These are phyloP conservation scores for Acanthosepion esculentum DNA, from an alignment of 2,888 invertebrate genomes.

Conservation along the genomic window DNA sequence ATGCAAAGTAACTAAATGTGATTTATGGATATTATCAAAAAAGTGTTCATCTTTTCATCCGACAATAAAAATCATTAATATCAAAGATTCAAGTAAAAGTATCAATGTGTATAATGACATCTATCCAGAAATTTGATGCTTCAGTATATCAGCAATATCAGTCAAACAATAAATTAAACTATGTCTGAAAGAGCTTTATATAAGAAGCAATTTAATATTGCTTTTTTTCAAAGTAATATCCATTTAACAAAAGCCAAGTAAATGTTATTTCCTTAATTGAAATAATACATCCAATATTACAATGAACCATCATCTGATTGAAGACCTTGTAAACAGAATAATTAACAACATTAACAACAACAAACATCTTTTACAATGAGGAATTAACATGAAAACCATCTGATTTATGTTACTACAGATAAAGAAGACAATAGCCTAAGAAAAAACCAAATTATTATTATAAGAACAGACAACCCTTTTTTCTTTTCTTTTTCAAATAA, in stretches of 20 bases:
- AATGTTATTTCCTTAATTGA: background rate
- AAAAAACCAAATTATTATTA: background rate
- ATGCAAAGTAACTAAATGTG: background rate
- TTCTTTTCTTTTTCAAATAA: background rate
- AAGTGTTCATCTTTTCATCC: background rate
- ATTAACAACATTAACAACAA: conserved; percentile 33
- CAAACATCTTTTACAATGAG: background rate
- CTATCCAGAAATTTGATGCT: background rate
- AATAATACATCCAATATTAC: background rate
- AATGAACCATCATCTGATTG: background rate
- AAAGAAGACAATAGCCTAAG: background rate
- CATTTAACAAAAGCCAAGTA: background rate
- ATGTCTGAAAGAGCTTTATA: background rate
- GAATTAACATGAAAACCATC: background rate
- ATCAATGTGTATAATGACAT: background rate
- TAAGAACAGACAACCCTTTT: background rate
- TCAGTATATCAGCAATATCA: background rate
- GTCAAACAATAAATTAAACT: background rate
- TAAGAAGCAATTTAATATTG: background rate
- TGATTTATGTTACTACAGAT: background rate
- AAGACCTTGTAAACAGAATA: background rate
- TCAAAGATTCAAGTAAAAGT: no score
- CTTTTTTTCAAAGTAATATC: background rate
- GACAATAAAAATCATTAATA: background rate
- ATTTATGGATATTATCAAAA: no score